A percentile compares a stretch with the other conserved stretches of the same genome.
Evolutionary conservation across 2,797 vertebrate species (phyloP).

Genomic region (Balearica regulorum): DNA sequence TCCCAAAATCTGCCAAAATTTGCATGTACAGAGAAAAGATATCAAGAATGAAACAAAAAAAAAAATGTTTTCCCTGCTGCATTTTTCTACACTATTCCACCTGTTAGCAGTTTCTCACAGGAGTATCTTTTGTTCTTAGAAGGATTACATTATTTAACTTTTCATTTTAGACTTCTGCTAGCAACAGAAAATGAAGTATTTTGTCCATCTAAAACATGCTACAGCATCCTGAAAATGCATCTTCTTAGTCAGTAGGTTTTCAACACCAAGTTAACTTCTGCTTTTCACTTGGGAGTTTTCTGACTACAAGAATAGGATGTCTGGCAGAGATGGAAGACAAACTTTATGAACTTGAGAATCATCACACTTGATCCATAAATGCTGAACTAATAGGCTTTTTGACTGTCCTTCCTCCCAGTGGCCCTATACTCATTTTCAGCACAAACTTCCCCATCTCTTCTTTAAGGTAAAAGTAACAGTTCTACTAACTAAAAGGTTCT

Average conservation of each 20-base stretch:
- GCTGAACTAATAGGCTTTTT: neutral
- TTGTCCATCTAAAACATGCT: neutral
- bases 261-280: neutral
- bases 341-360: neutral
- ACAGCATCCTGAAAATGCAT: neutral
- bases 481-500: neutral
- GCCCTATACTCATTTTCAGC: neutral
- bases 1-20: neutral
- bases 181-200: neutral
- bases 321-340: neutral
- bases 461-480: neutral
- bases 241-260: neutral
- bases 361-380: neutral
- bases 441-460: neutral
- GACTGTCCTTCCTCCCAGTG: neutral
- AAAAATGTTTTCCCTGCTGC: neutral
- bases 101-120: neutral
- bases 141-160: neutral
- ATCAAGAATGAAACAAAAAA: neutral
- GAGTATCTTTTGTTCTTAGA: neutral
- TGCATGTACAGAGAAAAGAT: neutral
- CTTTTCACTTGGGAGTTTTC: neutral
- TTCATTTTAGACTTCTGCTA: neutral
- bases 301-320: neutral
- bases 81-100: neutral